These are phyloP conservation scores for Rhamnusium bicolor DNA, from an alignment of 2,888 invertebrate genomes.

Conservation along the genomic window DNA sequence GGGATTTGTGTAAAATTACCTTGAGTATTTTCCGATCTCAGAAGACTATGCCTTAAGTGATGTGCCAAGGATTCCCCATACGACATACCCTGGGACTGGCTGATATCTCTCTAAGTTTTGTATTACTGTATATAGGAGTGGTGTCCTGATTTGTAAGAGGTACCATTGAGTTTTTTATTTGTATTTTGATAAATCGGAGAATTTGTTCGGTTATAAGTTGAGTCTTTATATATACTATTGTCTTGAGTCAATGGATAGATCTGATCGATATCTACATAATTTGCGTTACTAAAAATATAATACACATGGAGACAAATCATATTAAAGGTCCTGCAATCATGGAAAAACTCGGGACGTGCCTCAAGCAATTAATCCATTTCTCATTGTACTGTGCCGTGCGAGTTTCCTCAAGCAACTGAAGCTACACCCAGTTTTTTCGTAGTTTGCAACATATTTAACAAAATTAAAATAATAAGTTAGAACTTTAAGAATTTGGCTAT, in stretches of 20 bases:
- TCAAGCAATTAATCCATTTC: too few species aligned
- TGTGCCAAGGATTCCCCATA: conserved; percentile 73
- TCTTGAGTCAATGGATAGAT: conserved; percentile 72
- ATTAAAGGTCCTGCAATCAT: too few species aligned
- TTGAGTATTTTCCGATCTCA: conserved; percentile 64
- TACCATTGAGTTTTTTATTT: conserved; percentile 52
- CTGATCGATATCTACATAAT: conserved; percentile 76
- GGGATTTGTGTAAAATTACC: conserved; percentile 55
- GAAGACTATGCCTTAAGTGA: conserved; percentile 74
- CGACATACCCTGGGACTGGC: conserved; percentile 73
- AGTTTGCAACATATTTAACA: too few species aligned
- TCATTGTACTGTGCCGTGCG: too few species aligned
- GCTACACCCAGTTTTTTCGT: too few species aligned
- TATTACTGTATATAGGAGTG: conserved; percentile 74
- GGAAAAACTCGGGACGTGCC: too few species aligned
- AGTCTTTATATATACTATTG: conserved; percentile 63
- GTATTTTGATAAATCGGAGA: conserved; percentile 76
- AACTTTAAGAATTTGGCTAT: neutral
- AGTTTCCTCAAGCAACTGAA: too few species aligned
- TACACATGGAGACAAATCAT: conserved; percentile 16
- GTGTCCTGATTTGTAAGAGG: conserved; percentile 57
- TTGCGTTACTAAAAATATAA: conserved; percentile 64
- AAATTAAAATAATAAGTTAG: neutral
- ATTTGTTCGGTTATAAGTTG: conserved; percentile 68
- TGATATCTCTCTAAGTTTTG: conserved; percentile 68